Evolutionary conservation across 2,888 invertebrate genomes (phyloP).

Genomic region (Sussaba pulchella): DNA sequence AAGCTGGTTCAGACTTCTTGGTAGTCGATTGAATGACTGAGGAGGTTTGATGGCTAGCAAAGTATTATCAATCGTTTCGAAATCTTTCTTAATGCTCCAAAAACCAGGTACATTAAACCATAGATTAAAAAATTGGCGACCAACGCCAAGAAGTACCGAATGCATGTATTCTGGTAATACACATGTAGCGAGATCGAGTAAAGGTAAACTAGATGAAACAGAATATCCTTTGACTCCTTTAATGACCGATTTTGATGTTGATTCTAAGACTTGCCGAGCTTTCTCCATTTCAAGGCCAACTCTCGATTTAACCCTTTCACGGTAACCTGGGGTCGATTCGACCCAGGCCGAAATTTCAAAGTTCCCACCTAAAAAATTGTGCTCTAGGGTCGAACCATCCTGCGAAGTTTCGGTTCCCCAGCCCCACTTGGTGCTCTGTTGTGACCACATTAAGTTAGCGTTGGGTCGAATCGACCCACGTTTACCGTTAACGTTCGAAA

Average conservation of each 20-base stretch:
- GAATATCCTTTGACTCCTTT: slow-evolving; percentile 60
- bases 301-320: slow-evolving; percentile 34
- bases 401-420: too few relatives aligned
- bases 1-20: slow-evolving; percentile 30
- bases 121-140: slow-evolving; percentile 45
- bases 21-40: slow-evolving; percentile 56
- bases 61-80: slow-evolving; percentile 53
- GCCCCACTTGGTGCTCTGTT: too few relatives aligned
- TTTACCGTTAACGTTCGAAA: too few relatives aligned
- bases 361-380: too few relatives aligned
- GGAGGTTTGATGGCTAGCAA: slow-evolving; percentile 60
- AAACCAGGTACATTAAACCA: too few relatives aligned
- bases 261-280: slow-evolving; percentile 34
- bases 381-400: too few relatives aligned
- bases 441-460: too few relatives aligned
- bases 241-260: too few relatives aligned
- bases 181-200: slow-evolving; percentile 62
- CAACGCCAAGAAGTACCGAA: slow-evolving; percentile 65
- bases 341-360: too few relatives aligned
- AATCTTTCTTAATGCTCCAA: too few relatives aligned
- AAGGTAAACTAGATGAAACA: slow-evolving; percentile 51
- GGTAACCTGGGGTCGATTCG: too few relatives aligned
- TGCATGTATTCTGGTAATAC: slow-evolving; percentile 68
- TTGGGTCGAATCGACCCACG: too few relatives aligned
- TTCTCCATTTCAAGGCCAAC: slow-evolving; percentile 50